Evolutionary conservation across 2,888 invertebrate species (phyloP), one percentile per base, ranked within the genome.

Genomic region (Acanthosepion pharaonis): DNA sequence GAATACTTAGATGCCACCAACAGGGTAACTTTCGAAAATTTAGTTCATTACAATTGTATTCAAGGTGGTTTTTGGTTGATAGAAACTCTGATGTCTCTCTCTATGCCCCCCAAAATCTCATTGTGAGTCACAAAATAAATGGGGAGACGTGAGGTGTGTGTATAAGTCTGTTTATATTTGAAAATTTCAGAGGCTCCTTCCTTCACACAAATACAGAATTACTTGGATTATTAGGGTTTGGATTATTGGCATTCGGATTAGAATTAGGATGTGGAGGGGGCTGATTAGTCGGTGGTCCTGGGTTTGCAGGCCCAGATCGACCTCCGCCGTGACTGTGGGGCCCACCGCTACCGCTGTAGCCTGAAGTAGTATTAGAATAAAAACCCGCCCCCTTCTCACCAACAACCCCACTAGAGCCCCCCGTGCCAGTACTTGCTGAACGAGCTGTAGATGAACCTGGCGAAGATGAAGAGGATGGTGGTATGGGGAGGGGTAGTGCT

Each of bases 211-310:
- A 93, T 18, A 93, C 92, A n/a, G 51, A 51, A 51, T 49, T 51
- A 51, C n/a, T 93, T 4, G 92, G 92, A 93, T 93, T 93, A 93
- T 93, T 93, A 51, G 92, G 49, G 28, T 92, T 51, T 11, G 51
- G 78, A 78, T 78, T 78, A 78, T 78, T 78, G n/a, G 78, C 78
- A 78, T 78, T 78, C 78, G 78, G 78, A 78, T 78, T 93, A 51
- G 92, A 93, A 93, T 51, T 93, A 51, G 92, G 92, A 28, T 93
- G 49, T 93, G 92, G 92, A 49, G 49, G 92, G n/a, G 53, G 92
- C 51, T 93, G 78, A 78, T 78, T 78, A 5, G 78, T 78, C n/a
- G 78, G 92, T 93, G 92, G 49, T 9, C n/a, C 51, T 93, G 92
- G 92, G 92, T 93, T 93, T 93, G 92, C 28, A 15, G 92, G 53